phyloP scores from a whole-genome alignment of 2,797 vertebrate genomes.

The Protonibea diacanthus region DNA sequence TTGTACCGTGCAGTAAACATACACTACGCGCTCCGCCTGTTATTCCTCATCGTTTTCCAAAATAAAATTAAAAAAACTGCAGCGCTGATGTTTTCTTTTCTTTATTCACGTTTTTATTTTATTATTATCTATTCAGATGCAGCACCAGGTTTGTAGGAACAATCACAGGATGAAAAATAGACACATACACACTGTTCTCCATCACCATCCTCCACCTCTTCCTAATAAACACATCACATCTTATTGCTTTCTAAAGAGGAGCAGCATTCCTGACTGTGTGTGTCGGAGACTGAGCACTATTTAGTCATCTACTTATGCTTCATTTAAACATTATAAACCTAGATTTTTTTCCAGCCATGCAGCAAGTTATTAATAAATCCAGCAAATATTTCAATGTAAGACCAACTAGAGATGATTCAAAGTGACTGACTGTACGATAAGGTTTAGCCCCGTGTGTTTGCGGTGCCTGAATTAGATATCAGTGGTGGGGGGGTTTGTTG shows the following conservation, averaged over 20 bases:
- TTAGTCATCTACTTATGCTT: slow-evolving; percentile 18
- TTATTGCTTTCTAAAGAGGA: neutral
- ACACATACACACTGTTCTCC: neutral
- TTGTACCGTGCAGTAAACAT: slow-evolving; percentile 52
- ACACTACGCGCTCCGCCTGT: neutral
- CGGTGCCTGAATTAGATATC: slow-evolving; percentile 34
- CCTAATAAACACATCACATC: slow-evolving; percentile 25
- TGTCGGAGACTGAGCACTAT: slow-evolving; percentile 1
- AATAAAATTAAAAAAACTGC: neutral
- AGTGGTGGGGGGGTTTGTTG: slow-evolving; percentile 2
- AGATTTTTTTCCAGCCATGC: slow-evolving; percentile 4
- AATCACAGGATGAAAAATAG: slow-evolving; percentile 4
- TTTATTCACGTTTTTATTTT: neutral
- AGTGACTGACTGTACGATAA: neutral
- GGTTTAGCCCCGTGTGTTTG: neutral
- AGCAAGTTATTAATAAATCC: slow-evolving; percentile 6
- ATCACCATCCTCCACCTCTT: neutral
- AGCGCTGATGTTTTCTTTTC: slow-evolving; percentile 9
- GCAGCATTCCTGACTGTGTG: neutral
- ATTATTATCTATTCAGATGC: neutral
- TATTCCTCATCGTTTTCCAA: slow-evolving; percentile 9
- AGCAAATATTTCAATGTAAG: neutral
- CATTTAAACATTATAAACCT: neutral
- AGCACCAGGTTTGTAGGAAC: neutral
- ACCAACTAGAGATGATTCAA: neutral